Conservation (phyloP, 2,797 vertebrate genomes). For the Petrocephalus sullivani region DNA sequence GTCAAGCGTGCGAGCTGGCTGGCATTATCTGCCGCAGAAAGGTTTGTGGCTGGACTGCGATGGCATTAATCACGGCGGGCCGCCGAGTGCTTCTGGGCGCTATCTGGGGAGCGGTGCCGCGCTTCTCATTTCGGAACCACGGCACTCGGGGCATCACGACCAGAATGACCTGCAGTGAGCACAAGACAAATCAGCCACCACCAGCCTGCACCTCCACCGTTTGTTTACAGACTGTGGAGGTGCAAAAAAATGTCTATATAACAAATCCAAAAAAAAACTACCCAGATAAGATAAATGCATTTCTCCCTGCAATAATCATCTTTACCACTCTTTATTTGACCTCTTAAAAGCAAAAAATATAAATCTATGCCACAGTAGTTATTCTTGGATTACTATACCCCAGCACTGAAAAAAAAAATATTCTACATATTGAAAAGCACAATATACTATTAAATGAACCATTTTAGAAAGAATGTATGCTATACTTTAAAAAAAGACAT, state of each 20-base stretch:
- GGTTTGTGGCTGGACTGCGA: conserved; percentile 98
- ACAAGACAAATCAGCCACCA: conserved; percentile 89
- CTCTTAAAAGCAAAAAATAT: conserved; percentile 3
- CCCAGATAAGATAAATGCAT: not conserved
- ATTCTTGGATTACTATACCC: not conserved
- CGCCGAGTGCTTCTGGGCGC: conserved; percentile 85
- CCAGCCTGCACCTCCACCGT: conserved; percentile 57
- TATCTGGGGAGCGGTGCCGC: conserved; percentile 74
- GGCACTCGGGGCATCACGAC: conserved; percentile 78
- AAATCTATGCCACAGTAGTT: not conserved
- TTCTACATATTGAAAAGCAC: not conserved
- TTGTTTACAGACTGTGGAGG: conserved; percentile 58
- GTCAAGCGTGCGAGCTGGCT: conserved; percentile 97
- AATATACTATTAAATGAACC: not conserved
- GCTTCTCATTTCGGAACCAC: conserved; percentile 80
- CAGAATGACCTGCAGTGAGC: conserved; percentile 76
- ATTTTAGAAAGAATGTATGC: not conserved
- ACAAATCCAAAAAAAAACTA: conserved; percentile 17
- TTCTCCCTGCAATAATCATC: not conserved
- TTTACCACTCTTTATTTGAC: not conserved
- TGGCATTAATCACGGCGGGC: conserved; percentile 99
- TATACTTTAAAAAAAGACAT: not conserved
- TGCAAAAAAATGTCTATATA: conserved; percentile 20
- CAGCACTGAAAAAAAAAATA: not conserved
- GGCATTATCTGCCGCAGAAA: conserved; percentile 99